Percentiles rank a stretch among this genome's conserved stretches.
phyloP scores from a whole-genome alignment of 2,113 vertebrate species.

The Misgurnus anguillicaudatus region DNA sequence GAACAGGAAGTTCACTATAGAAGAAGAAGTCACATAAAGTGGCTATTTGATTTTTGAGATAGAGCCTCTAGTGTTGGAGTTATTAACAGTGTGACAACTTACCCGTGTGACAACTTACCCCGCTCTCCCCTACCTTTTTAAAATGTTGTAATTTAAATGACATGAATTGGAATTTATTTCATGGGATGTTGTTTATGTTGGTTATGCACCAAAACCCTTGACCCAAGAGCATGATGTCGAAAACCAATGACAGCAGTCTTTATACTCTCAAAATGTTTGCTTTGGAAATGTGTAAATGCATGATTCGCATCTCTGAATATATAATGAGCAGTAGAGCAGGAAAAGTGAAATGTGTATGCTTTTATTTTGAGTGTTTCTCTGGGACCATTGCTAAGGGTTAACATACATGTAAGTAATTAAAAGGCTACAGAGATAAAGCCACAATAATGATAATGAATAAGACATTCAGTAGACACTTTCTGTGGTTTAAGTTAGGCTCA shows the following conservation, averaged over 20 bases:
- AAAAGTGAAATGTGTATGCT: neutral
- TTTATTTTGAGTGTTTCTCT: neutral
- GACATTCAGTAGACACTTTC: neutral
- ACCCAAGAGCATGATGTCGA: neutral
- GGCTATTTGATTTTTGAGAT: too few relatives aligned
- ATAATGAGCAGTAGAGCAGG: neutral
- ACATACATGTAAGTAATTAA: neutral
- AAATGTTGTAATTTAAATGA: neutral
- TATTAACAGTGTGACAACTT: too few relatives aligned
- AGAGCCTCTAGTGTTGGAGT: too few relatives aligned
- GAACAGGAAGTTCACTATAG: too few relatives aligned
- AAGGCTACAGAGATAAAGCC: too few relatives aligned
- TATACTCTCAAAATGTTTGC: constrained; percentile 14
- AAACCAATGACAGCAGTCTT: constrained; percentile 11
- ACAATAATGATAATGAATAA: too few relatives aligned
- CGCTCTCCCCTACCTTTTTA: neutral
- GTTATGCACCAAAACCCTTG: neutral
- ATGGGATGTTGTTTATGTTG: neutral
- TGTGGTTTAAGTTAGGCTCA: neutral
- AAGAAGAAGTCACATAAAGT: too few relatives aligned
- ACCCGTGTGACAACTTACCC: too few relatives aligned
- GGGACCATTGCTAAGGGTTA: neutral
- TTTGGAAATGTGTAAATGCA: constrained; percentile 30
- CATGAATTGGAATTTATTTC: neutral
- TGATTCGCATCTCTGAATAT: neutral